Percentiles rank a stretch among this genome's conserved stretches.
These are phyloP conservation scores for Nothobranchius furzeri DNA, from an alignment of 2,113 vertebrate genomes.

Conservation along the genomic window DNA sequence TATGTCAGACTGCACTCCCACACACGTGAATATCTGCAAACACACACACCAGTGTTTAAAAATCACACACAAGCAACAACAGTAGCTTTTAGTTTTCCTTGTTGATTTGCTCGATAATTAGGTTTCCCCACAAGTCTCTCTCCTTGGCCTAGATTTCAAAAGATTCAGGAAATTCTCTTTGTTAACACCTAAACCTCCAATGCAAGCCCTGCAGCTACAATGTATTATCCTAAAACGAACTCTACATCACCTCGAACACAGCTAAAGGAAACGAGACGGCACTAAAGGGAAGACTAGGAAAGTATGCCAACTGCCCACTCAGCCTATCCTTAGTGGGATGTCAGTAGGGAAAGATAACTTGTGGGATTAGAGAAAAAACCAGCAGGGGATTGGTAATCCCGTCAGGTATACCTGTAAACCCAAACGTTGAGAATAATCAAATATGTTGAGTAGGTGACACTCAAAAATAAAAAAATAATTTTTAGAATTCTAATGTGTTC, in stretches of 20 bases:
- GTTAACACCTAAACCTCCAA: conserved; percentile 45
- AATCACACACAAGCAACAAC: background rate
- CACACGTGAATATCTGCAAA: conserved; percentile 20
- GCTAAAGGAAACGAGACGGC: conserved; percentile 49
- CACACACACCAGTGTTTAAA: background rate
- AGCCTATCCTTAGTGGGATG: conserved; percentile 49
- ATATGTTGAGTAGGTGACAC: too few relatives aligned
- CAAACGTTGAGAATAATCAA: too few relatives aligned
- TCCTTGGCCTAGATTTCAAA: conserved; percentile 44
- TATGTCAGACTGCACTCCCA: conserved; percentile 37
- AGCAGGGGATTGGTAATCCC: conserved; percentile 42
- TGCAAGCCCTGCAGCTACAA: conserved; percentile 32
- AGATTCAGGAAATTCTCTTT: conserved; percentile 60
- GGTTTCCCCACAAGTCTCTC: conserved; percentile 12
- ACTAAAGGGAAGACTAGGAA: conserved; percentile 37
- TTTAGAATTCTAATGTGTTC: too few relatives aligned
- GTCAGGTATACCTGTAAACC: conserved; percentile 4
- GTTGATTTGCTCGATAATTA: conserved; percentile 37
- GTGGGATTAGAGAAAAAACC: conserved; percentile 41
- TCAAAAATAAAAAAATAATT: too few relatives aligned
- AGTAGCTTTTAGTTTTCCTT: conserved; percentile 19
- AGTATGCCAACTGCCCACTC: conserved; percentile 56
- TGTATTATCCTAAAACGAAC: conserved; percentile 70
- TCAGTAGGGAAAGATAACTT: conserved; percentile 35
- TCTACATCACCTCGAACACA: conserved; percentile 65